Evolutionary conservation across 2,113 vertebrate genomes (phyloP).

Genomic region (Elephas maximus): DNA sequence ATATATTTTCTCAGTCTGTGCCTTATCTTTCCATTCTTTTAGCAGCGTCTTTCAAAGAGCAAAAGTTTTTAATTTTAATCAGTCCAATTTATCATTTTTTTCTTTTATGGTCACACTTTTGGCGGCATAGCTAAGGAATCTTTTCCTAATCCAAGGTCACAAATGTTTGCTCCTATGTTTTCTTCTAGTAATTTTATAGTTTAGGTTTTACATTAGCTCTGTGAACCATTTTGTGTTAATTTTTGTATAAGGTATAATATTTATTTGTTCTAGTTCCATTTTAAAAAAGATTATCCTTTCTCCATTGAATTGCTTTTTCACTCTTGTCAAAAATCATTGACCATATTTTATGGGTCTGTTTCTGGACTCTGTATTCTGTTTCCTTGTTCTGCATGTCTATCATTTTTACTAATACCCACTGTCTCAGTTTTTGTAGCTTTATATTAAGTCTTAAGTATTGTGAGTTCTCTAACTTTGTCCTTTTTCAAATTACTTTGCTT

Average conservation of each 20-base stretch:
- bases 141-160: background rate
- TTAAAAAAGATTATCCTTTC: background rate
- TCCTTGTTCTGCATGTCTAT: background rate
- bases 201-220: background rate
- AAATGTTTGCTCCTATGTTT: background rate
- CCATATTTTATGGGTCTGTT: background rate
- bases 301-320: background rate
- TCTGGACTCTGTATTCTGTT: background rate
- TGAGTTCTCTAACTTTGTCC: background rate
- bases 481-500: background rate
- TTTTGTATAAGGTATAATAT: background rate
- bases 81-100: background rate
- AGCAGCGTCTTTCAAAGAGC: background rate
- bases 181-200: background rate
- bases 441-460: background rate
- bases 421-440: slow-evolving; percentile 11
- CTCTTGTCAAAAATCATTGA: background rate
- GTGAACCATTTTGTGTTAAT: background rate
- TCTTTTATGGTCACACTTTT: background rate
- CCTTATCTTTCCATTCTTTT: slow-evolving; percentile 9
- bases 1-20: slow-evolving; percentile 16
- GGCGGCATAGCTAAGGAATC: background rate
- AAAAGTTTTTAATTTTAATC: background rate
- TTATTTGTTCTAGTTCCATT: background rate
- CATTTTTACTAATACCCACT: background rate